Evolutionary conservation across 2,888 invertebrate species (phyloP), one percentile per base, ranked within the genome.

Genomic region (Diabrotica balteata): DNA sequence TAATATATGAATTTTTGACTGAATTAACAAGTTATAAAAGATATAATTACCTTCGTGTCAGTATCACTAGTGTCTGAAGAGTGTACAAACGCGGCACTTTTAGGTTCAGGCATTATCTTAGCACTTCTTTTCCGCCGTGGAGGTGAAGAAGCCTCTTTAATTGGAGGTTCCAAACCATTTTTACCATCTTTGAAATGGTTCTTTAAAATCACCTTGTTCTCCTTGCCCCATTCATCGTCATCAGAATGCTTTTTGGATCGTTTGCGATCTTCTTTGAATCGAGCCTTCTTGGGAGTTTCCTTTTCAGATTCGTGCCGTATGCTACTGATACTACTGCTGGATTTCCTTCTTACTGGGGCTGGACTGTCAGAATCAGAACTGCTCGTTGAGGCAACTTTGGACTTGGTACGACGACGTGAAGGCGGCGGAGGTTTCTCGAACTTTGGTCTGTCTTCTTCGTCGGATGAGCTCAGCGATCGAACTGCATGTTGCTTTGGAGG

Each of bases 201-300:
- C 61, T 75, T 76, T 11, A 78, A 68, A 68, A 78, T 81, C 10
- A 72, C 77, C 70, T 78, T 81, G 60, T 80, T 81, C 55, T 77
- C 77, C 62, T 77, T 76, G n/a, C 80, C 78, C 81, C 81, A 82
- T 64, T 82, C 82, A 49, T 82, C 82, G 59, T 83, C 82, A 65
- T 81, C 79, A 7, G 71, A 70, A 64, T 76, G 53, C 58, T 69
- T 65, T 58, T 69, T 69, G 32, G 67, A 22, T 62, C 71, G 59
- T 59, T 72, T 67, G 11, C 68, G 69, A 5, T 75, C 78, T 7
- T 79, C 78, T 8, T 79, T 78, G n/a, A 74, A 75, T 64, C 75
- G 78, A 46, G 76, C 69, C 51, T 75, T 77, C 58, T 77, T 78
- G 7, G 67, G 42, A 9, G 72, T 69, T 49, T 80, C 76, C 45